Evolutionary conservation across 2,888 invertebrate genomes (phyloP).

Genomic region (Graphium colonna): DNA sequence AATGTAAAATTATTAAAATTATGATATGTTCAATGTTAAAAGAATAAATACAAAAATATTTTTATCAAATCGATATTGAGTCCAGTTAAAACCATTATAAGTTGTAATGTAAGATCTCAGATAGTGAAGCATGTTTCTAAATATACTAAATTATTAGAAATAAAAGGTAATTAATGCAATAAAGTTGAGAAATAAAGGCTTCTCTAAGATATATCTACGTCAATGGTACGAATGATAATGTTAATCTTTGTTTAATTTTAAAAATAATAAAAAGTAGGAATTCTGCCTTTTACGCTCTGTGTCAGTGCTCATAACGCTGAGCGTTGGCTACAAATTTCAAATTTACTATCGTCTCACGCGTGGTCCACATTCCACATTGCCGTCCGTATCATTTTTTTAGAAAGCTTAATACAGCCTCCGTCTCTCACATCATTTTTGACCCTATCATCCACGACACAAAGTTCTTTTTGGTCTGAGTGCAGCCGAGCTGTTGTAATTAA

Average conservation of each 20-base stretch:
- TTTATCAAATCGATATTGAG: too few relatives aligned
- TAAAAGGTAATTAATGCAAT: too few relatives aligned
- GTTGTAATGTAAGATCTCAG: too few relatives aligned
- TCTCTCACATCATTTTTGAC: slow-evolving; percentile 30
- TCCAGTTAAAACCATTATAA: too few relatives aligned
- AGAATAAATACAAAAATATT: too few relatives aligned
- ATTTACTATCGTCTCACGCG: slow-evolving; percentile 49
- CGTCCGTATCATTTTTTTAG: slow-evolving; percentile 67
- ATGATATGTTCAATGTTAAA: too few relatives aligned
- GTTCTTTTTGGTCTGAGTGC: slow-evolving; percentile 30
- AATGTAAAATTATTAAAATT: too few relatives aligned
- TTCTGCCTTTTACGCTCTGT: slow-evolving; percentile 15
- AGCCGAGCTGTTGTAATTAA: slow-evolving; percentile 57
- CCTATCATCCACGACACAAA: slow-evolving; percentile 27
- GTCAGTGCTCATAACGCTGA: slow-evolving; percentile 19
- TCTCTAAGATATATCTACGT: too few relatives aligned
- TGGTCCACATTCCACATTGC: slow-evolving; percentile 68
- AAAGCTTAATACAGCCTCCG: slow-evolving; percentile 58
- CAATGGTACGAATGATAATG: background rate
- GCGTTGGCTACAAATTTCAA: slow-evolving; percentile 36
- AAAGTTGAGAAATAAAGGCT: background rate
- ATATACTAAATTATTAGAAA: too few relatives aligned
- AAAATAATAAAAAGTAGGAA: slow-evolving; percentile 1
- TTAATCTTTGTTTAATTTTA: background rate
- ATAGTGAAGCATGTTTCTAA: too few relatives aligned